These are phyloP conservation scores for Platichthys stellatus DNA, from an alignment of 2,113 vertebrate species.

Conservation along the genomic window DNA sequence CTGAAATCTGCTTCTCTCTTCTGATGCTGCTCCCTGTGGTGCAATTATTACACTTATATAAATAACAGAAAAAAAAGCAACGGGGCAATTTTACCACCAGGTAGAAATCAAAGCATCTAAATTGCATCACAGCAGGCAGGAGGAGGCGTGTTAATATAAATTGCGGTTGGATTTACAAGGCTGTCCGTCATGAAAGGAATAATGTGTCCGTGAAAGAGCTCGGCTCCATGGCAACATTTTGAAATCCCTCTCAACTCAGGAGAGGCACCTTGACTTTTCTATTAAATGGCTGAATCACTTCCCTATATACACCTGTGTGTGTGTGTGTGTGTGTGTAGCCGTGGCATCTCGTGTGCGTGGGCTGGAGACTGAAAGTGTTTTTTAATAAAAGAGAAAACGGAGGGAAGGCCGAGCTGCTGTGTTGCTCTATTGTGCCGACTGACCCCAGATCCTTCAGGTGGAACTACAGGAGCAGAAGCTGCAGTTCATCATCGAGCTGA, in stretches of 20 bases:
- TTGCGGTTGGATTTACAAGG: not conserved
- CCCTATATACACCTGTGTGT: not conserved
- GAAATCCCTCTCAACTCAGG: conserved; percentile 4
- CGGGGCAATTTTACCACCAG: not conserved
- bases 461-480: conserved; percentile 9
- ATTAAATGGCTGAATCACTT: conserved; percentile 6
- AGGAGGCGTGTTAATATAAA: not conserved
- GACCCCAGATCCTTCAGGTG: conserved; percentile 41
- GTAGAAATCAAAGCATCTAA: not conserved
- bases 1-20: conserved; percentile 17
- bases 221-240: conserved; percentile 26
- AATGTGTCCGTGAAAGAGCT: not conserved
- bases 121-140: not conserved
- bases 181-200: conserved; percentile 2
- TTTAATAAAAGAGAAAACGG: conserved; percentile 36
- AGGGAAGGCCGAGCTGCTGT: not conserved
- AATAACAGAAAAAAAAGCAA: not conserved
- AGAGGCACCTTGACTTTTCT: conserved; percentile 27
- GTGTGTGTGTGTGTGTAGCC: not conserved
- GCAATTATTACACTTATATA: too few species aligned
- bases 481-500: conserved; percentile 45
- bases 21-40: not conserved
- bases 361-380: conserved; percentile 9
- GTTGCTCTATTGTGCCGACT: conserved; percentile 28
- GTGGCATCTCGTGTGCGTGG: not conserved